These are phyloP conservation scores for Ramazzottius varieornatus DNA, from an alignment of 2,888 invertebrate species.

Conservation along the genomic window DNA sequence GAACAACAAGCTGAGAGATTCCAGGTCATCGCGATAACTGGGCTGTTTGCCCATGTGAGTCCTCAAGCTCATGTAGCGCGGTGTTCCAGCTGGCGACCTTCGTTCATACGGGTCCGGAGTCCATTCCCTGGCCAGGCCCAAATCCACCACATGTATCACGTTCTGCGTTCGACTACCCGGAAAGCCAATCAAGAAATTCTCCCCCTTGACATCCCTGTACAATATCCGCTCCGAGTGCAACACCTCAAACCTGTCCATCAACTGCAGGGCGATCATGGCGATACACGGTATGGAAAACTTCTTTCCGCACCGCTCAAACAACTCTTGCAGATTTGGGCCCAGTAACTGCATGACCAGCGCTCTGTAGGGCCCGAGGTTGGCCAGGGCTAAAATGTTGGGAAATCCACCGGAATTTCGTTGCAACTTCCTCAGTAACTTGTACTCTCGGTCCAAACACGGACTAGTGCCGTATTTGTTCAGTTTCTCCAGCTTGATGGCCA, in stretches of 20 bases:
- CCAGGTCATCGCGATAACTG: neutral
- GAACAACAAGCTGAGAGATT: neutral
- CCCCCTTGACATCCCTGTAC: neutral
- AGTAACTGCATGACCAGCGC: neutral
- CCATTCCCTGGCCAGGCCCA: neutral
- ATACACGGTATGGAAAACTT: neutral
- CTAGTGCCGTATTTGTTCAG: neutral
- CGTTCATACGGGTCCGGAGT: neutral
- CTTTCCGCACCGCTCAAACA: slow-evolving; percentile 1
- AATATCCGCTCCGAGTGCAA: neutral
- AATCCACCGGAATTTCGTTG: neutral
- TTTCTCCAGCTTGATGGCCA: slow-evolving; percentile 3
- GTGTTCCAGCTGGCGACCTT: neutral
- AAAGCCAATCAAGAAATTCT: neutral
- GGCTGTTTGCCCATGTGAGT: slow-evolving; percentile 3
- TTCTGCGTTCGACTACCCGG: neutral
- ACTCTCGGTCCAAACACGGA: neutral
- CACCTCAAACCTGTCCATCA: neutral
- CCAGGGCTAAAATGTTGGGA: neutral
- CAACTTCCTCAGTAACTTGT: neutral
- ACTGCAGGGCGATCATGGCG: neutral
- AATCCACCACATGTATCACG: neutral
- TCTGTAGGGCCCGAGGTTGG: neutral
- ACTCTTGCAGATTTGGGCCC: neutral
- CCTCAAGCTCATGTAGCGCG: neutral